Base-by-base conservation (phyloP, 2,113 vertebrate species). In the Cyanoramphus novaezelandiae region DNA sequence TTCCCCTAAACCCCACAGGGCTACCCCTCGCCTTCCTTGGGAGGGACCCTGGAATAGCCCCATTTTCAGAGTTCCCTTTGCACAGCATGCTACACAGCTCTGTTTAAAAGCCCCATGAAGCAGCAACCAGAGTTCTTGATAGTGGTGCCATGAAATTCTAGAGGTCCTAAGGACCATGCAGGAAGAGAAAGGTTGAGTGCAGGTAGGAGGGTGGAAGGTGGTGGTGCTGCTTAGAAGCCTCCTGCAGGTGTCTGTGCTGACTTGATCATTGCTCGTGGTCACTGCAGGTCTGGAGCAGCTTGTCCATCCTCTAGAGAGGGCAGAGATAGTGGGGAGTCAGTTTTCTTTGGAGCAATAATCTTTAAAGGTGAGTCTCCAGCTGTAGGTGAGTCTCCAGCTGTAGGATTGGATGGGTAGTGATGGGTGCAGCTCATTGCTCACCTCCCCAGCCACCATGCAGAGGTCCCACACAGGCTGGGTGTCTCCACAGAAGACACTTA, bases 21-120 rank as follows among this genome's bases (percentile, higher is more conserved):
- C 39, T 76, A 0, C 43, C 39, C n/a, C 47, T 44, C 24, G 2
- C 29, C 14, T 12, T 25, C 47, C 15, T 19, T 33, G 39, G 44
- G 19, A 59, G 23, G 55, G 24, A 65, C 7, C 3, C 14, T n/a
- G 19, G 20, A 53, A n/a, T 5, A 13, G 21, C 17, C n/a, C 39
- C 0, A 1, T 11, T 77, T 23, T 29, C 2, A 0, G 47, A 14
- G 0, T 50, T 74, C 7, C 12, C n/a, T 17, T 29, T 8, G 33
- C 44, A 6, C 3, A 6, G 37, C 7, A 1, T 0, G 1, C 52
- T 14, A 17, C 1, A 1, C n/a, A 7, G 0, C 11, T 77, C 9
- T 46, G 62, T 27, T 16, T 28, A 71, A 55, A 60, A 86, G 4
- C 13, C 25, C 11, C 35, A 0, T 6, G 7, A 0, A 35, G 31